Conservation (phyloP, 2,888 invertebrate species). For the Ommatoiulus sabulosus region DNA sequence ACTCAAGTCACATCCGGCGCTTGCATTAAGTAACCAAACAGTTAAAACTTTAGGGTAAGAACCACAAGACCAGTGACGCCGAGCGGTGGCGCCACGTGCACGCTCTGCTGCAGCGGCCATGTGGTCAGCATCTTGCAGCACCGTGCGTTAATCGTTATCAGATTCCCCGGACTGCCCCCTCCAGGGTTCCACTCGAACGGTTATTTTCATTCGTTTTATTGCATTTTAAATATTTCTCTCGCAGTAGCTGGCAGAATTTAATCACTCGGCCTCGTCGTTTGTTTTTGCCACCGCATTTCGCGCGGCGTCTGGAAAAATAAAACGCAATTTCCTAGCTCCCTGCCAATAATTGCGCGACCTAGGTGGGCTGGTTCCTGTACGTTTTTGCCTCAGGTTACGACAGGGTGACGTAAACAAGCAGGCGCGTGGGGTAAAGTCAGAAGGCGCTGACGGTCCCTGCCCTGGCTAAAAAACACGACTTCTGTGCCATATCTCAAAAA, state of each 20-base stretch:
- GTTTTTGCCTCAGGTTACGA: too few relatives aligned
- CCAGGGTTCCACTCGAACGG: not conserved
- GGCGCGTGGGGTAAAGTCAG: not conserved
- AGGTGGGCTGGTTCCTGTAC: constrained; percentile 23
- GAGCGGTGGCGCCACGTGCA: not conserved
- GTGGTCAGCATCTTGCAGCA: not conserved
- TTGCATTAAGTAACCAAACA: too few relatives aligned
- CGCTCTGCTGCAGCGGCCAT: not conserved
- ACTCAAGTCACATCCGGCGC: too few relatives aligned
- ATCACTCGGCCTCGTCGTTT: constrained; percentile 13
- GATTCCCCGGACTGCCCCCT: not conserved
- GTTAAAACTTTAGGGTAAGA: too few relatives aligned
- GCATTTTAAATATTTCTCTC: not conserved
- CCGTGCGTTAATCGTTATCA: not conserved
- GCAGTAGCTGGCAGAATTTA: not conserved
- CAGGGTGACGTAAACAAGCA: not conserved
- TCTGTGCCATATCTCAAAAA: too few relatives aligned
- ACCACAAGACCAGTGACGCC: not conserved
- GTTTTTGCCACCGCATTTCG: not conserved
- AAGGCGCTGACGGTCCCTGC: too few relatives aligned
- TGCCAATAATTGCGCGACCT: not conserved
- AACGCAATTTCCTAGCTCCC: not conserved
- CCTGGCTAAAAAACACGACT: too few relatives aligned
- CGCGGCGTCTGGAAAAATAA: not conserved
- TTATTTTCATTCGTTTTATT: constrained; percentile 26